Base-by-base conservation (phyloP, 2,888 invertebrate species). In the Ectemnius continuus region DNA sequence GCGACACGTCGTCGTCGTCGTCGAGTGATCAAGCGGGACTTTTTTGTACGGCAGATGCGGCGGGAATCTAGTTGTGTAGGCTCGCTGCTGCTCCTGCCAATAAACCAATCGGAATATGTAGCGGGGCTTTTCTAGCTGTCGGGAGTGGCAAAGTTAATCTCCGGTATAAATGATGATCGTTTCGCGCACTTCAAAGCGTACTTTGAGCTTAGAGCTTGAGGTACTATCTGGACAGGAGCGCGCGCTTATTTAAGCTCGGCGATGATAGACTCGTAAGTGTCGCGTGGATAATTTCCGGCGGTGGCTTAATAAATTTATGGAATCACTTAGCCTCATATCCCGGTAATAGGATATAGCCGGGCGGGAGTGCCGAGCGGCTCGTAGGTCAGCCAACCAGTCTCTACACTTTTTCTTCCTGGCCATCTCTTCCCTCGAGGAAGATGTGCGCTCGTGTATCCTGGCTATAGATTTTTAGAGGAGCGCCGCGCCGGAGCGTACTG, bases 341-440 rank as follows among this genome's bases (percentile, higher is more conserved):
- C 11, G 36, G 61, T 73, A 75, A 73, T 60, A 57, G 20, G 69
- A 73, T 66, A 66, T 66, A 59, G 56, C 56, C 46, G 62, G 64
- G 26, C 48, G 46, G 28, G 16, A 20, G 59, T 11, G 14, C n/a
- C 52, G 52, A 52, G 4, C 16, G 18, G 36, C 67, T 59, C 61
- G 61, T 64, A 47, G 64, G 61, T 71, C 56, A 46, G 64, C 36
- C n/a, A n/a, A n/a, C n/a, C n/a, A n/a, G n/a, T n/a, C 6, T 58
- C 16, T 36, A 45, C 46, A 57, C 20, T 59, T 64, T 26, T 67
- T 71, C 52, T 28, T 58, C 8, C 57, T 64, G 68, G 36, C 36
- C 36, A 36, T 36, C 48, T 36, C 48, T 59, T 61, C 57, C 58
- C 52, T 73, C 56, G 63, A 71, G 46, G 59, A 60, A 66, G 65